phyloP scores from a whole-genome alignment of 2,113 vertebrate species.

The Dicaeum eximium region DNA sequence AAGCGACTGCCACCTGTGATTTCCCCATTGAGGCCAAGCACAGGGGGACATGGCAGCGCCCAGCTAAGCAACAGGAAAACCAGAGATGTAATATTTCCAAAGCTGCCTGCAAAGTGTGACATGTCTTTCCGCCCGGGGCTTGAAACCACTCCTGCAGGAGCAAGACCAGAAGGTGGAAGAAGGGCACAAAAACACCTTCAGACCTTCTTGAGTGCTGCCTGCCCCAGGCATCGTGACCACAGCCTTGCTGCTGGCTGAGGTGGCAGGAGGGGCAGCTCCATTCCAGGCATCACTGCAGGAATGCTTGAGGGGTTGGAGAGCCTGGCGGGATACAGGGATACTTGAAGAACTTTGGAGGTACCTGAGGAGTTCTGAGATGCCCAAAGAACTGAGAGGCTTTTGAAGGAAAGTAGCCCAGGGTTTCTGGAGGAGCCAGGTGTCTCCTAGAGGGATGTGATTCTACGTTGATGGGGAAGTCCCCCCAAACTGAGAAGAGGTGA shows the following conservation, averaged over 20 bases:
- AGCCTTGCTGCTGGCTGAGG: neutral
- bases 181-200: neutral
- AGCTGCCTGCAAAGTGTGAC: neutral
- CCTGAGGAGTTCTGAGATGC: neutral
- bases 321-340: neutral
- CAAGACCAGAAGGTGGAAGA: neutral
- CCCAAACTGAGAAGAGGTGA: neutral
- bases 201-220: neutral
- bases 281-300: neutral
- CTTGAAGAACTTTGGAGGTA: neutral
- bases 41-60: fast-evolving
- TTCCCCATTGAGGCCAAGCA: neutral
- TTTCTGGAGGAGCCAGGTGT: neutral
- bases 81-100: neutral
- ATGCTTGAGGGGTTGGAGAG: neutral
- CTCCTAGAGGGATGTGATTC: neutral
- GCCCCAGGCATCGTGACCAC: fast-evolving
- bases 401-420: neutral
- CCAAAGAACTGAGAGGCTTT: neutral
- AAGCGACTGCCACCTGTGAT: neutral
- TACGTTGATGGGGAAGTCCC: neutral
- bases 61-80: conserved; percentile 40
- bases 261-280: neutral
- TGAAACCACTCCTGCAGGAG: neutral
- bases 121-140: neutral